Percentiles rank a stretch among this genome's conserved stretches.
phyloP scores from a whole-genome alignment of 35 echinoderm and acorn worm species.

The Anneissia japonica region DNA sequence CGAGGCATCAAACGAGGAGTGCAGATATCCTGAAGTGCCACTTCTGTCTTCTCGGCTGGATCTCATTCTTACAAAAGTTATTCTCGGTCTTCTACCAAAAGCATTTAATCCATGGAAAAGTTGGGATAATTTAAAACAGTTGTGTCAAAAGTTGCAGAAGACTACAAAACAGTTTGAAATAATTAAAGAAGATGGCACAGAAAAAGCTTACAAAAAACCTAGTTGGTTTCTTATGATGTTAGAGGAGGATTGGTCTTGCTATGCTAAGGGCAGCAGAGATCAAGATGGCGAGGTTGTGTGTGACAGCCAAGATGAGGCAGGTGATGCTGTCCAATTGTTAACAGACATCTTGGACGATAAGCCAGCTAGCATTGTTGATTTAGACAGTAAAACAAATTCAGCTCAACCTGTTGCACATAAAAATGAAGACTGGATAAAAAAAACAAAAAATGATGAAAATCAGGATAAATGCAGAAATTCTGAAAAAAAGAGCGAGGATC shows the following conservation, averaged over 20 bases:
- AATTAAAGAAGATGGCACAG: not conserved
- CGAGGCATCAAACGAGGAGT: not conserved
- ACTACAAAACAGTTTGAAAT: not conserved
- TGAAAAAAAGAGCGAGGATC: not conserved
- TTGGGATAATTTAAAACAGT: not conserved
- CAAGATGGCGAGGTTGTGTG: not conserved
- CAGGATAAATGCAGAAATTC: not conserved
- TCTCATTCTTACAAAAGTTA: not conserved
- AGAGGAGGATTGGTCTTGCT: not conserved
- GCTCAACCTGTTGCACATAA: not conserved
- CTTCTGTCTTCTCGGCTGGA: not conserved
- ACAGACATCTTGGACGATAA: not conserved
- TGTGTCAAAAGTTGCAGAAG: not conserved
- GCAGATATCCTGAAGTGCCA: not conserved
- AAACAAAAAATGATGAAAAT: no score
- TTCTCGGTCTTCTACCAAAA: not conserved
- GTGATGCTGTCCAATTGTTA: not conserved
- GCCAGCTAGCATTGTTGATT: not conserved
- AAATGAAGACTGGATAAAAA: not conserved
- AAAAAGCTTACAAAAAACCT: not conserved
- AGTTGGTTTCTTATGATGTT: not conserved
- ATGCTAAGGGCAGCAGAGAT: not conserved
- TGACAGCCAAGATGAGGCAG: not conserved
- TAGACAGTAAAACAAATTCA: not conserved
- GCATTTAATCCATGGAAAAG: not conserved